Percentiles rank a stretch among this genome's conserved stretches.
Conservation (phyloP, 1,140 invertebrate species). For the Drosophila rufa region DNA sequence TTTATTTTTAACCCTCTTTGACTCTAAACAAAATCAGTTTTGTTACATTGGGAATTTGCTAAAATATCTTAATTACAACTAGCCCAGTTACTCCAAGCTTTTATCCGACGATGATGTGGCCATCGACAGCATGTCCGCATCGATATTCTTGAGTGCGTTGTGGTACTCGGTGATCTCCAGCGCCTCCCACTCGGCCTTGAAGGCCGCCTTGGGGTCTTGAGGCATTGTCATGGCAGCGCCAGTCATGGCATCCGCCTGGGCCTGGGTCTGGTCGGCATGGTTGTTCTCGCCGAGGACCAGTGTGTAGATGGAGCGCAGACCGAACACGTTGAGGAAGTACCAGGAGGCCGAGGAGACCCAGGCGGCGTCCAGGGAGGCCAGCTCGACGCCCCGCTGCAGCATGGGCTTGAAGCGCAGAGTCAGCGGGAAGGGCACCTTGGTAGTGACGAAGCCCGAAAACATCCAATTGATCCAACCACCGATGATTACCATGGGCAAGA, state of each 20-base stretch:
- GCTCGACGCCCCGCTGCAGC: constrained; percentile 98
- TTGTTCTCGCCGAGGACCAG: constrained; percentile 99
- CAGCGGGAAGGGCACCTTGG: constrained; percentile 99
- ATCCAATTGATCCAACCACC: constrained; percentile 99
- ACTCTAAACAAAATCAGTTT: constrained; percentile 44
- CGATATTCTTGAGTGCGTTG: constrained; percentile 93
- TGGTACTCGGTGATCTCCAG: constrained; percentile 97
- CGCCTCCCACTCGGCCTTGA: constrained; percentile 99
- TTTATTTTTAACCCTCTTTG: constrained; percentile 44
- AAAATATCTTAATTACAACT: constrained; percentile 30
- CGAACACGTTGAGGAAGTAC: constrained; percentile 99
- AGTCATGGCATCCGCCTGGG: constrained; percentile 99
- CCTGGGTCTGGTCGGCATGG: constrained; percentile 97
- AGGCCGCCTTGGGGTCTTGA: constrained; percentile 98
- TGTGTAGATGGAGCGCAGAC: constrained; percentile 98
- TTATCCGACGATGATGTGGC: constrained; percentile 17
- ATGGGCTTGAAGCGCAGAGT: constrained; percentile 99
- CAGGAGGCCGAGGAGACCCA: constrained; percentile 99
- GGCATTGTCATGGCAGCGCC: constrained; percentile 98
- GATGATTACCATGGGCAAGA: constrained; percentile 99
- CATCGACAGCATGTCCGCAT: constrained; percentile 86
- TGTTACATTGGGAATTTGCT: constrained; percentile 52
- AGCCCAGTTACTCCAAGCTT: constrained; percentile 11
- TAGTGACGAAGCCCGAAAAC: constrained; percentile 99
- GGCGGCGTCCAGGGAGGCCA: constrained; percentile 97